Evolutionary conservation across 2,113 vertebrate genomes (phyloP).

Genomic region (Ginglymostoma cirratum): DNA sequence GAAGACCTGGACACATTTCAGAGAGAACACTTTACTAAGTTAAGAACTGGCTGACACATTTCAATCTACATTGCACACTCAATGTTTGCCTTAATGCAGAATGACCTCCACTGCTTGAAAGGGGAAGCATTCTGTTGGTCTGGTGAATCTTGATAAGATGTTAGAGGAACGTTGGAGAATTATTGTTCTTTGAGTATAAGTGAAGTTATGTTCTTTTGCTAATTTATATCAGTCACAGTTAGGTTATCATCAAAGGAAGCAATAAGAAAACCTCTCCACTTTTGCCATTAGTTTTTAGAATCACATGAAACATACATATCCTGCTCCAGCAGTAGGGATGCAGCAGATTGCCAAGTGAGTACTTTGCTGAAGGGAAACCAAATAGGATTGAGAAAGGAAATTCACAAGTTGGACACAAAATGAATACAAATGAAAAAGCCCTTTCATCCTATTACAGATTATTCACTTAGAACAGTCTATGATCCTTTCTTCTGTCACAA

Average conservation of each 20-base stretch:
- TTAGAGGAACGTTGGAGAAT: not conserved
- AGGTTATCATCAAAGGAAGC: not conserved
- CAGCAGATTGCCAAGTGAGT: not conserved
- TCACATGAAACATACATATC: slow-evolving; percentile 9
- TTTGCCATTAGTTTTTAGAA: not conserved
- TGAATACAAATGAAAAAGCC: not conserved
- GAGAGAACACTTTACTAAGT: not conserved
- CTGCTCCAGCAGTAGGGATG: not conserved
- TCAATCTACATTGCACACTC: not conserved
- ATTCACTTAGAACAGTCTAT: not conserved
- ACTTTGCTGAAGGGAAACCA: not conserved
- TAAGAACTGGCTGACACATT: not conserved
- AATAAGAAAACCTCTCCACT: not conserved
- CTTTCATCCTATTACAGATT: not conserved
- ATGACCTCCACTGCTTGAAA: not conserved
- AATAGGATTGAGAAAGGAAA: not conserved
- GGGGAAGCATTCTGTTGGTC: not conserved
- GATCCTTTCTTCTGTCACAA: not conserved
- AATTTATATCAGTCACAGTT: not conserved
- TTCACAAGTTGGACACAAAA: not conserved
- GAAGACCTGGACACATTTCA: not conserved
- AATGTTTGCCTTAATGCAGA: not conserved
- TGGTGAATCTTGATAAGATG: not conserved
- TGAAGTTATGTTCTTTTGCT: not conserved
- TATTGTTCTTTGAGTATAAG: not conserved